These are phyloP conservation scores for Propithecus coquereli DNA, from an alignment of 2,113 vertebrate species.

Conservation along the genomic window DNA sequence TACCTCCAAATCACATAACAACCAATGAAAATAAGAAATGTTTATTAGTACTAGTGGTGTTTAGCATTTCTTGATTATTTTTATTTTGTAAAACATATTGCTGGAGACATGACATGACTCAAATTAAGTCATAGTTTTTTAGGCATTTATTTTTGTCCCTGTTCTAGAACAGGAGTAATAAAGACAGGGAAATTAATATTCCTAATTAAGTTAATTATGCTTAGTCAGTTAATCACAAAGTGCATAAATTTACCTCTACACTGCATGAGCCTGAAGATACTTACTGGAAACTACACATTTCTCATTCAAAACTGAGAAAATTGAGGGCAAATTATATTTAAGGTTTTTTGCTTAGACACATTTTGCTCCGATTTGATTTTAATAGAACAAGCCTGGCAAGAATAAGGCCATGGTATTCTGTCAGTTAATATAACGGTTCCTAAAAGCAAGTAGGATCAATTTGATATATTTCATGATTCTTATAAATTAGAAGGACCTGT, in stretches of 20 bases:
- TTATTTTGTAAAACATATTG: slow-evolving; percentile 7
- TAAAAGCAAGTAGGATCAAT: neutral
- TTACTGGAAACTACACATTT: neutral
- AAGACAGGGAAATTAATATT: slow-evolving; percentile 50
- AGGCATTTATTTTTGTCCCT: slow-evolving; percentile 39
- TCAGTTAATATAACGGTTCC: neutral
- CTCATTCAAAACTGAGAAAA: neutral
- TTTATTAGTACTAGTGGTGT: neutral
- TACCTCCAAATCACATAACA: neutral
- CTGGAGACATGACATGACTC: neutral
- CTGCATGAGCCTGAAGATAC: neutral
- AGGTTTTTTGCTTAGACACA: slow-evolving; percentile 36
- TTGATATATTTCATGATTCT: slow-evolving; percentile 16
- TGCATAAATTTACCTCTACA: neutral
- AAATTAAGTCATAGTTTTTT: neutral
- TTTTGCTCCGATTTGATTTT: slow-evolving; percentile 49
- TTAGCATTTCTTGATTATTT: neutral
- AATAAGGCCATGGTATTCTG: neutral
- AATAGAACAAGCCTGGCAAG: slow-evolving; percentile 1
- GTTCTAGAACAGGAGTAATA: neutral
- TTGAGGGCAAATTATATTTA: neutral
- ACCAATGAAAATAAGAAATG: neutral
- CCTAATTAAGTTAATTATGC: slow-evolving; percentile 57
- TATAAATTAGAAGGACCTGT: neutral
- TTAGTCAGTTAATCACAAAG: slow-evolving; percentile 36